Percentiles rank a stretch among this genome's conserved stretches.
Evolutionary conservation across 2,797 vertebrate genomes (phyloP).

Genomic region (Ctenopoma kingsleyae): DNA sequence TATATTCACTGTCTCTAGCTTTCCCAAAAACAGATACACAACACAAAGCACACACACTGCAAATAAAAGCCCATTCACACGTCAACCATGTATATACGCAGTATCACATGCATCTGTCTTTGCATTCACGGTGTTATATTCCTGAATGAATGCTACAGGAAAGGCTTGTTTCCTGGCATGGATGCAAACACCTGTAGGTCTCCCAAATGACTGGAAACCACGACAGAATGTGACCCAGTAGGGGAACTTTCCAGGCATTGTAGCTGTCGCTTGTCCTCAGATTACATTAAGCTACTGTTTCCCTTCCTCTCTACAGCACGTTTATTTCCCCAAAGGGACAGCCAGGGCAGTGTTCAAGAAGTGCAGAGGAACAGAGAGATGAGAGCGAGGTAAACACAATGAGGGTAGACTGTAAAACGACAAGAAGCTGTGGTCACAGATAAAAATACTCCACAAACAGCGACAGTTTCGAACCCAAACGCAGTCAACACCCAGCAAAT

Average conservation of each 20-base stretch:
- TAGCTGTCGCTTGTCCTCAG: constrained; percentile 46
- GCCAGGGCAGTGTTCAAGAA: constrained; percentile 39
- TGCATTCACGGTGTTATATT: constrained; percentile 29
- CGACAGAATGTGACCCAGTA: constrained; percentile 20
- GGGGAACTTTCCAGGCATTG: constrained; percentile 63
- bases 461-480: not conserved
- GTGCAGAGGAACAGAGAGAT: constrained; percentile 44
- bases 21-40: constrained; percentile 15
- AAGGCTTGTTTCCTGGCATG: constrained; percentile 47
- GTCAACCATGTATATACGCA: not conserved
- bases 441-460: constrained; percentile 19
- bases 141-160: constrained; percentile 18
- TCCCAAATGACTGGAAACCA: constrained; percentile 52
- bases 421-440: constrained; percentile 37
- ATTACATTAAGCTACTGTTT: constrained; percentile 49
- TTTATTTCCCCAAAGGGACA: constrained; percentile 45
- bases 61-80: constrained; percentile 10
- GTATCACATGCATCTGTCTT: constrained; percentile 13
- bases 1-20: not conserved
- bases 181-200: constrained; percentile 48
- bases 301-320: constrained; percentile 39
- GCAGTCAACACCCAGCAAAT: not conserved
- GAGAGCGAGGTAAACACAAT: constrained; percentile 62
- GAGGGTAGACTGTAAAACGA: constrained; percentile 38
- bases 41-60: constrained; percentile 6